These are phyloP conservation scores for Acanthococcus lagerstroemiae DNA, from an alignment of 2,888 invertebrate species.

Conservation along the genomic window DNA sequence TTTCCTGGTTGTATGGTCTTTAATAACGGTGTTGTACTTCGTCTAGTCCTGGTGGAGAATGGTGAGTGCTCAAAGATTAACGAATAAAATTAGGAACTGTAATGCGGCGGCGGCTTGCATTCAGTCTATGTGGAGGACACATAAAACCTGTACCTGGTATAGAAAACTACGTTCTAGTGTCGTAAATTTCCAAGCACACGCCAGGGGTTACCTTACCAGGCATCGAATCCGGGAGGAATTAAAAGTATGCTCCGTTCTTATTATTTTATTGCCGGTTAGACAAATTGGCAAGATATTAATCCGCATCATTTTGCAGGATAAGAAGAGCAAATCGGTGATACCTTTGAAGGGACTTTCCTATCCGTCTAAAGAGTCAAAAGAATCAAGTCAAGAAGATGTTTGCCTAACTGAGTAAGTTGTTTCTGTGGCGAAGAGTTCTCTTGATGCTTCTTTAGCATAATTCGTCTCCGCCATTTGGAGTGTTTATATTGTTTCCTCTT, in stretches of 20 bases:
- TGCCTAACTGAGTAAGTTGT: slow-evolving; percentile 42
- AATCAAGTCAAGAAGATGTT: slow-evolving; percentile 49
- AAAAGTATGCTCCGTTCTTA: neutral
- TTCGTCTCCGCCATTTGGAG: too few species aligned
- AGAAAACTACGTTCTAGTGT: slow-evolving; percentile 51
- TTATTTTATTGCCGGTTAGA: neutral
- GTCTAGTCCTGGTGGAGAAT: slow-evolving; percentile 56
- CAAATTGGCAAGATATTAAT: too few species aligned
- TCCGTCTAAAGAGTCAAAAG: slow-evolving; percentile 41
- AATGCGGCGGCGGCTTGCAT: slow-evolving; percentile 52
- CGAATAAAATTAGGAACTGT: slow-evolving; percentile 46
- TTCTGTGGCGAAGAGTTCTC: neutral
- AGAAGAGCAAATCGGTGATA: slow-evolving; percentile 21
- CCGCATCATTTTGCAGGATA: too few species aligned
- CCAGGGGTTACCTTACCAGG: slow-evolving; percentile 47
- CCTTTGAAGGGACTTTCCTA: slow-evolving; percentile 20
- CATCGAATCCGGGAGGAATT: slow-evolving; percentile 18
- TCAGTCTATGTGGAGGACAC: slow-evolving; percentile 69
- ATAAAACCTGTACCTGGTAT: slow-evolving; percentile 56
- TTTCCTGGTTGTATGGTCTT: neutral
- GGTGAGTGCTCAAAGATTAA: slow-evolving; percentile 50
- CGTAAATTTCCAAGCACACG: slow-evolving; percentile 59
- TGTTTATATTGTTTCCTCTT: neutral
- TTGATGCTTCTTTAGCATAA: too few species aligned
- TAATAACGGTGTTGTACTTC: too few species aligned